These are phyloP conservation scores for Actenoides lindsayi DNA, from an alignment of 2,113 vertebrate species.

Conservation along the genomic window DNA sequence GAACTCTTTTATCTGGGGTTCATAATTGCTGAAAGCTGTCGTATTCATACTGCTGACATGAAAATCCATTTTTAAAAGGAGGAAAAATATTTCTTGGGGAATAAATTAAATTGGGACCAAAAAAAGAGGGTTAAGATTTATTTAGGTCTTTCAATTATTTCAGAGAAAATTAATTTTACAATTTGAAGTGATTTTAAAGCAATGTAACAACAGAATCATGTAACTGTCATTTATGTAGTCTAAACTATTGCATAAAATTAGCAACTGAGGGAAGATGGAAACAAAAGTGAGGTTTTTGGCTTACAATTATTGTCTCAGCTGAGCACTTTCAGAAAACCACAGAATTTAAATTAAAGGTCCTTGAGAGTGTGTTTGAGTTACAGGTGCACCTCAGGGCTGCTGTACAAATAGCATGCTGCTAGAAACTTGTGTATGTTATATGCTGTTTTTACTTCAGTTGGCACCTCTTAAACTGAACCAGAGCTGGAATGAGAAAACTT, in stretches of 20 bases:
- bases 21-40: background rate
- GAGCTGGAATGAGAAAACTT: background rate
- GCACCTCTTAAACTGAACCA: background rate
- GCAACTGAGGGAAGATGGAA: background rate
- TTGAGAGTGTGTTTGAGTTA: background rate
- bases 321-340: background rate
- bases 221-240: background rate
- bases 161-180: background rate
- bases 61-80: background rate
- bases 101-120: background rate
- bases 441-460: background rate
- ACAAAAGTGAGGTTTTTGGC: background rate
- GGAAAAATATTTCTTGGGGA: background rate
- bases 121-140: background rate
- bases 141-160: background rate
- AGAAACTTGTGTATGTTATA: background rate
- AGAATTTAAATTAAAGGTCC: background rate
- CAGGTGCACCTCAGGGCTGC: background rate
- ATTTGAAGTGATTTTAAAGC: background rate
- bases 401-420: background rate
- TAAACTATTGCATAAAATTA: background rate
- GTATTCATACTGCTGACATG: background rate
- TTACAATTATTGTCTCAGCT: background rate
- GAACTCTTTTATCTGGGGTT: background rate
- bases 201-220: background rate